These are phyloP conservation scores for Lasioglossum malachurum DNA, from an alignment of 2,888 invertebrate genomes.

Conservation along the genomic window DNA sequence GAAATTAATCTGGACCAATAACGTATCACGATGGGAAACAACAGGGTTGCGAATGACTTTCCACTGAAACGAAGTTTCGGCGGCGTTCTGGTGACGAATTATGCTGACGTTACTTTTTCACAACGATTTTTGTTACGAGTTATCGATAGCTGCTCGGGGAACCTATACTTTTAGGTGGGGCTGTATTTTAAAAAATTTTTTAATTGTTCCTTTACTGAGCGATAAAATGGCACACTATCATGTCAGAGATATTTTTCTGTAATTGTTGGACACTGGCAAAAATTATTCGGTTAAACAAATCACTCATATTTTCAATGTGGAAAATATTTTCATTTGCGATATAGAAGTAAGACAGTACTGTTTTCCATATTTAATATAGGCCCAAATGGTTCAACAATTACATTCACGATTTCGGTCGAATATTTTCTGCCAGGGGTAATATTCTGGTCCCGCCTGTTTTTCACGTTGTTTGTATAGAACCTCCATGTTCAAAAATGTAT, in stretches of 20 bases:
- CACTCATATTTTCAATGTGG: not conserved
- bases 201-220: not conserved
- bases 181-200: not conserved
- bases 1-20: conserved; percentile 49
- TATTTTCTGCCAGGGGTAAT: not conserved
- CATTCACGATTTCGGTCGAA: not conserved
- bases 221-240: not conserved
- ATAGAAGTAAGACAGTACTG: not conserved
- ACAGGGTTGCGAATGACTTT: not conserved
- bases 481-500: conserved; percentile 2
- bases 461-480: not conserved
- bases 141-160: not conserved
- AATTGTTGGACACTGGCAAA: not conserved
- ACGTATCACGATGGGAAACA: conserved; percentile 31
- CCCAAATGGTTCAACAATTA: not conserved
- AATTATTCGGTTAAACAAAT: not conserved
- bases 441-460: not conserved
- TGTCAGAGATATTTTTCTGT: not conserved
- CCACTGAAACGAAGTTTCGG: not conserved
- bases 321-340: too few relatives aligned
- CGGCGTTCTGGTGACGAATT: not conserved
- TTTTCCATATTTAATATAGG: not conserved
- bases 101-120: not conserved
- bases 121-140: not conserved
- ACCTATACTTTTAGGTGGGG: not conserved